These are phyloP conservation scores for Nanorana parkeri DNA, from an alignment of 2,113 vertebrate species.

Conservation along the genomic window DNA sequence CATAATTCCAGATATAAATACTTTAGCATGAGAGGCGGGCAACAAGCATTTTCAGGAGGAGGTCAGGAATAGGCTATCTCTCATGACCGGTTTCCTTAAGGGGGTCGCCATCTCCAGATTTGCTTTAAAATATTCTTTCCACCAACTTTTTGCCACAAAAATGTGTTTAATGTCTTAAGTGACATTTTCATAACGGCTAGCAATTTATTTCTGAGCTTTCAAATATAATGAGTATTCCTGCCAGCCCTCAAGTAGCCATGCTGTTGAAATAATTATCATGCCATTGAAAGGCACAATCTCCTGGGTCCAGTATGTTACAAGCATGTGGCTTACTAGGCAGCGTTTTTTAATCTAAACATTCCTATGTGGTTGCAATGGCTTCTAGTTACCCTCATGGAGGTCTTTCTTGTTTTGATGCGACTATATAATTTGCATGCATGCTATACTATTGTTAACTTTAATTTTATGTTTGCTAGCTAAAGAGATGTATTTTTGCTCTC, in stretches of 20 bases:
- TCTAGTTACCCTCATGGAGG: conserved; percentile 8
- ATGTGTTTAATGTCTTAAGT: neutral
- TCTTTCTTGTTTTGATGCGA: neutral
- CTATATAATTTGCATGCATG: conserved; percentile 31
- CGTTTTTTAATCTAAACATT: neutral
- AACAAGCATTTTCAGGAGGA: too few relatives aligned
- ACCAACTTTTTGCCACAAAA: too few relatives aligned
- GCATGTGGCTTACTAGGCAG: neutral
- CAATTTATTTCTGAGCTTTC: neutral
- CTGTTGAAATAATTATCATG: neutral
- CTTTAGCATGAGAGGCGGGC: too few relatives aligned
- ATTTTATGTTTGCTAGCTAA: conserved; percentile 67
- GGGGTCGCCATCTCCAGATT: too few relatives aligned
- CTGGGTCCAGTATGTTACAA: neutral
- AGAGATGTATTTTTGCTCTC: conserved; percentile 71
- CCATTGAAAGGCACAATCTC: neutral
- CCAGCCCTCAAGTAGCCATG: neutral
- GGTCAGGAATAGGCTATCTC: too few relatives aligned
- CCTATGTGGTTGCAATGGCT: neutral
- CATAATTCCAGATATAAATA: too few relatives aligned
- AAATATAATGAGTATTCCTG: neutral
- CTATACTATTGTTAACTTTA: conserved; percentile 59
- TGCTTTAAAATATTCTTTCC: too few relatives aligned
- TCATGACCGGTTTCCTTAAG: too few relatives aligned
- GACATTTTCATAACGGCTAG: neutral